Evolutionary conservation across 2,113 vertebrate genomes (phyloP).

Genomic region (Planiliza haematocheilus): DNA sequence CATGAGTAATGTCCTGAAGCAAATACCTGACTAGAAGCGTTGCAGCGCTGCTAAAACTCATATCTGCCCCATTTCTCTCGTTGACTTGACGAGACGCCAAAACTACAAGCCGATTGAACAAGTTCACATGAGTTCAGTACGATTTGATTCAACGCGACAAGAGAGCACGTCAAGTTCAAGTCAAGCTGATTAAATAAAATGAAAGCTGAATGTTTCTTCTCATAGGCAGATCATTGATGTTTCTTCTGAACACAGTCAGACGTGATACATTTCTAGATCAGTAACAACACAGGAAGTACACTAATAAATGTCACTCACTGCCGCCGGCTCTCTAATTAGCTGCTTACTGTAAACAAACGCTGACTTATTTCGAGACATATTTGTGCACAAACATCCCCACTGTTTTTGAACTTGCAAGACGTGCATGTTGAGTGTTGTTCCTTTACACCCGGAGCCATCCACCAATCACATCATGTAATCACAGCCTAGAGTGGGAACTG

Average conservation of each 20-base stretch:
- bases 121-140: not conserved
- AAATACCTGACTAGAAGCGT: not conserved
- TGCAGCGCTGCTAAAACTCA: not conserved
- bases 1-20: not conserved
- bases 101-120: not conserved
- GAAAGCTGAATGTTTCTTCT: not conserved
- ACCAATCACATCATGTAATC: conserved; percentile 30
- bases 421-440: not conserved
- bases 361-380: conserved; percentile 2
- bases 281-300: not conserved
- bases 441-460: conserved; percentile 14
- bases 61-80: not conserved
- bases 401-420: not conserved
- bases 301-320: conserved; percentile 1
- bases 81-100: not conserved
- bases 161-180: not conserved
- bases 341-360: not conserved
- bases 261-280: not conserved
- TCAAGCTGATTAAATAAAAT: not conserved
- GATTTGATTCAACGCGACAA: not conserved
- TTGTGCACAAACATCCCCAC: not conserved
- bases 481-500: conserved; percentile 14
- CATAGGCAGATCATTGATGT: no score
- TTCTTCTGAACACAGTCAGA: not conserved
- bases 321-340: not conserved